These are phyloP conservation scores for Parus major DNA, from an alignment of 2,113 vertebrate genomes.

Conservation along the genomic window DNA sequence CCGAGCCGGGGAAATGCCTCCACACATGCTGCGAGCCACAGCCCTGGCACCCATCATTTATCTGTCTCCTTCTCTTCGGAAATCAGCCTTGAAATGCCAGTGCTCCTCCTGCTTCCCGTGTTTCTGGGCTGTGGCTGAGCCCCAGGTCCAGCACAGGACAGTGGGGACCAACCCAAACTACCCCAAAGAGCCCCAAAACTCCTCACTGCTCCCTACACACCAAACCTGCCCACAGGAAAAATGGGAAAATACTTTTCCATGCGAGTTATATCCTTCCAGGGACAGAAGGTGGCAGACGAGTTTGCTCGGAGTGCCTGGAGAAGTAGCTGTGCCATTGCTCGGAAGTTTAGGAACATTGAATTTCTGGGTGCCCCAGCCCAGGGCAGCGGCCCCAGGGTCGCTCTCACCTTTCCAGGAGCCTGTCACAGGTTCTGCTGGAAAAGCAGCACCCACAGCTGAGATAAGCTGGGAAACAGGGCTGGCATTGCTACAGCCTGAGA, in stretches of 20 bases:
- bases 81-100: not conserved
- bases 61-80: not conserved
- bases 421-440: not conserved
- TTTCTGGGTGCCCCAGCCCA: not conserved
- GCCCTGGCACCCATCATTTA: not conserved
- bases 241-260: accelerated
- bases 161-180: not conserved
- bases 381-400: not conserved
- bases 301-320: not conserved
- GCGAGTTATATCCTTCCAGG: not conserved
- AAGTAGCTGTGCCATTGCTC: accelerated
- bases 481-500: not conserved
- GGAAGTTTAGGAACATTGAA: not conserved
- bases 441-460: not conserved
- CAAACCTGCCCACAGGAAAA: not conserved
- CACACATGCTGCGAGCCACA: not conserved
- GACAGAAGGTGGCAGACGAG: conserved; percentile 69
- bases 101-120: not conserved
- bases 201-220: accelerated
- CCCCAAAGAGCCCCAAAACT: not conserved
- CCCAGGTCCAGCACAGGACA: not conserved
- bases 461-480: not conserved
- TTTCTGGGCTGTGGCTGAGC: not conserved
- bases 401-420: not conserved
- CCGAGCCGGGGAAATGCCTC: not conserved